Evolutionary conservation across 2,888 invertebrate genomes (phyloP).

Genomic region (Dichetophora obliterata): DNA sequence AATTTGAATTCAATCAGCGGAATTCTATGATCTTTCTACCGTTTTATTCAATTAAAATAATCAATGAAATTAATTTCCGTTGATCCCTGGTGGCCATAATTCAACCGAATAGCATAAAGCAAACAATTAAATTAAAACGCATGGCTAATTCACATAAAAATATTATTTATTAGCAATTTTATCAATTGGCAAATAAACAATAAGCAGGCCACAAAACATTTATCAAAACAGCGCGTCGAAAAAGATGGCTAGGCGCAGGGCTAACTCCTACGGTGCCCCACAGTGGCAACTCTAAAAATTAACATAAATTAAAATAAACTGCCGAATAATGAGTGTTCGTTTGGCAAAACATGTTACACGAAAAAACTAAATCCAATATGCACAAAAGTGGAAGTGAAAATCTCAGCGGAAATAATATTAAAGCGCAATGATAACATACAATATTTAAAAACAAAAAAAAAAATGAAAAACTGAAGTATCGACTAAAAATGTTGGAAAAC

Average conservation of each 20-base stretch:
- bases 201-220: slow-evolving; percentile 7
- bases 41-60: not conserved
- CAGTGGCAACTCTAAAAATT: slow-evolving; percentile 1
- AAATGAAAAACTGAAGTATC: not conserved
- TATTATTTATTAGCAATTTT: slow-evolving; percentile 25
- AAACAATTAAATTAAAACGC: slow-evolving; percentile 17
- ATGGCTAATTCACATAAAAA: slow-evolving; percentile 20
- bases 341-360: not conserved
- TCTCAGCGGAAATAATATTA: too few relatives aligned
- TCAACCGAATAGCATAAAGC: not conserved
- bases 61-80: not conserved
- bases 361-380: not conserved
- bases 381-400: not conserved
- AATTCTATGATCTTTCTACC: not conserved
- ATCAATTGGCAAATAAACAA: slow-evolving; percentile 28
- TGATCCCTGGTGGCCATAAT: slow-evolving; percentile 15
- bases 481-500: not conserved
- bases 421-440: not conserved
- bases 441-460: not conserved
- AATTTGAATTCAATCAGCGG: not conserved
- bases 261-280: not conserved
- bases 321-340: not conserved
- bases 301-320: slow-evolving; percentile 5
- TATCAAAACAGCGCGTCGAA: not conserved
- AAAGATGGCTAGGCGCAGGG: not conserved